Evolutionary conservation across 2,888 invertebrate genomes (phyloP), one percentile per base, ranked within the genome.

Genomic region (Arge pagana): DNA sequence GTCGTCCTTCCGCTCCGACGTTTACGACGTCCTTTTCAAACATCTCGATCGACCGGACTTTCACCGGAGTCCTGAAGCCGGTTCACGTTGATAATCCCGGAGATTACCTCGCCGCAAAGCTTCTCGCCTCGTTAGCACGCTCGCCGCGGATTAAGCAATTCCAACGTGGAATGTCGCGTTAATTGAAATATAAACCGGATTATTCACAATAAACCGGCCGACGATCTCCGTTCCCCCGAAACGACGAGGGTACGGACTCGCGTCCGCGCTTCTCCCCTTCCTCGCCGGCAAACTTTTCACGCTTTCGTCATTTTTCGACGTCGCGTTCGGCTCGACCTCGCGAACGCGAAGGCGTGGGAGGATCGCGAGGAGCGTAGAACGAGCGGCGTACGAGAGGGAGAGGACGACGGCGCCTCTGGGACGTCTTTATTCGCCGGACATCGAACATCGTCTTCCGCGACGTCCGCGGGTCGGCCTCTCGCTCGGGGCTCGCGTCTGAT

Each of bases 371-470:
- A 33, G 24, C 41, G 16, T 31, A 52, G 52, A 49, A 3, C 16
- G 39, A 23, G 52, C 54, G 60, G 53, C 49, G 54, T 26, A 18
- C 15, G 23, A 18, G 55, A 62, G 70, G 69, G 67, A 67, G 67
- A 60, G 72, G 69, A 56, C 60, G 65, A 64, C 66, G 68, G 67
- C 66, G 66, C 64, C 59, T 58, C 55, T 58, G 54, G 64, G 68
- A 69, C 65, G 66, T 70, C 72, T 71, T 67, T 71, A 71, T 71
- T 66, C 53, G 57, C 57, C 52, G 56, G 65, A 64, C 68, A 57
- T 65, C 55, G 68, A 65, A 65, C 70, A 66, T 69, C 63, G 65
- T 64, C 69, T 69, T 66, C 59, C 59, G 52, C 63, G 57, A 66
- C 63, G 67, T 61, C 59, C 57, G 58, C 56, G 66, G 63, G 63